phyloP scores from a whole-genome alignment of 2,888 invertebrate genomes.

The Automeris io region DNA sequence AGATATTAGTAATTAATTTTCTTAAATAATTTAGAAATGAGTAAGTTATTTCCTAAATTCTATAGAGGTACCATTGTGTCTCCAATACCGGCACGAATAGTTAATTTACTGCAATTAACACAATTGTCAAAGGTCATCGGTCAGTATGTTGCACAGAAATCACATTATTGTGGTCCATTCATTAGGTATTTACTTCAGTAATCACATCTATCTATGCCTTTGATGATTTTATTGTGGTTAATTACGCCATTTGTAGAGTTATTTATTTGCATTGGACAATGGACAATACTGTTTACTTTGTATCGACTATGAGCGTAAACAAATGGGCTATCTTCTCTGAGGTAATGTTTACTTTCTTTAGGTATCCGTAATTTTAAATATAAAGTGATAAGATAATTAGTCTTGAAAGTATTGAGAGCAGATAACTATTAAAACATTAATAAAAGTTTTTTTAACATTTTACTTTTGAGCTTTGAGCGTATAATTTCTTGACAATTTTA shows the following conservation, averaged over 20 bases:
- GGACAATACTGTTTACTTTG: neutral
- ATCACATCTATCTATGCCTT: neutral
- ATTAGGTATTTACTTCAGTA: neutral
- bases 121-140: slow-evolving; percentile 1
- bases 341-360: neutral
- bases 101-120: slow-evolving; percentile 1
- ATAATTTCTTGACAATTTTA: too few relatives aligned
- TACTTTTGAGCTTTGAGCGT: too few relatives aligned
- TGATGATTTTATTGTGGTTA: slow-evolving; percentile 2
- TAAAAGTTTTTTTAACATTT: too few relatives aligned
- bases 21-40: too few relatives aligned
- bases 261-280: slow-evolving; percentile 4
- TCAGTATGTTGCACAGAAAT: neutral
- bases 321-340: neutral
- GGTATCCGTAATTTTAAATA: too few relatives aligned
- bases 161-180: neutral
- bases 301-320: neutral
- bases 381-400: too few relatives aligned
- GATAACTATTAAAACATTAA: too few relatives aligned
- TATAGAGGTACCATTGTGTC: neutral
- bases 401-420: too few relatives aligned
- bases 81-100: neutral
- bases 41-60: neutral
- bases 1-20: too few relatives aligned
- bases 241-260: slow-evolving; percentile 9